Conservation (phyloP, 2,797 vertebrate genomes). For the Darevskia nairensis region DNA sequence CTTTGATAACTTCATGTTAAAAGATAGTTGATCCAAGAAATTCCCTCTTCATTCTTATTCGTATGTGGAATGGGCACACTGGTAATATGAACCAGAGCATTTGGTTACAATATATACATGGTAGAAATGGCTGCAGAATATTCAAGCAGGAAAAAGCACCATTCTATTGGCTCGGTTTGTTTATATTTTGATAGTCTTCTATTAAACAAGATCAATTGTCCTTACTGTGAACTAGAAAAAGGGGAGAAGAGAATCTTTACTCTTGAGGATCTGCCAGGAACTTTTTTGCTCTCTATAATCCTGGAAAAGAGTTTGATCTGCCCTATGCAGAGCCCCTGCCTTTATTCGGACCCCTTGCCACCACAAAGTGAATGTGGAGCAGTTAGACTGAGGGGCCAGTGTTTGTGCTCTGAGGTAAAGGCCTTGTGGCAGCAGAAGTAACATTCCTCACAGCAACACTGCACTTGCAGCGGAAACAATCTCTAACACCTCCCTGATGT, state of each 20-base stretch:
- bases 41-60: background rate
- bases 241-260: background rate
- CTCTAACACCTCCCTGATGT: background rate
- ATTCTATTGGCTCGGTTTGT: background rate
- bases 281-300: background rate
- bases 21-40: conserved; percentile 30
- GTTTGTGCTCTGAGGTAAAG: background rate
- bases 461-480: background rate
- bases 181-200: background rate
- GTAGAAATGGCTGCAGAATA: background rate
- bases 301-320: background rate
- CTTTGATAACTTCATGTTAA: conserved; percentile 33
- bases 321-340: background rate
- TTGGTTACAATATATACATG: conserved; percentile 6
- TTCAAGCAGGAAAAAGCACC: background rate
- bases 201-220: background rate
- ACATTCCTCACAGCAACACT: background rate
- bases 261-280: background rate
- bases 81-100: background rate
- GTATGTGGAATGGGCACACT: background rate
- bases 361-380: background rate
- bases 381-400: background rate
- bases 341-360: background rate
- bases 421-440: background rate
- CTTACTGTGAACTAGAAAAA: background rate